These are phyloP conservation scores for Gymnopithys bicolor DNA, from an alignment of 2,797 vertebrate species.

Conservation along the genomic window DNA sequence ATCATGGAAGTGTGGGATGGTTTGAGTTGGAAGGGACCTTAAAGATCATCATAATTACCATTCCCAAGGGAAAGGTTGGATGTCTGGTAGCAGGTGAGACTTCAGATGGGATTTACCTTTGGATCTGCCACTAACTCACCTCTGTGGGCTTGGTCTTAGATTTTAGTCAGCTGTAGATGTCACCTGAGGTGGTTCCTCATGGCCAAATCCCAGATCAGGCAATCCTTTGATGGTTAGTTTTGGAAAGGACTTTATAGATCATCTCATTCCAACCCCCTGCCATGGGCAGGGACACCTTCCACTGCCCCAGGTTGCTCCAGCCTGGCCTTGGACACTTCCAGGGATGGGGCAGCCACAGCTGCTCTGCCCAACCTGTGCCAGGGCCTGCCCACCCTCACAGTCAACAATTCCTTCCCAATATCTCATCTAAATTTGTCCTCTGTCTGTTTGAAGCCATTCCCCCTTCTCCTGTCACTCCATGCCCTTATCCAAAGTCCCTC, in stretches of 20 bases:
- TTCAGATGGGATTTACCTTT: background rate
- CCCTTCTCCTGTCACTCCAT: background rate
- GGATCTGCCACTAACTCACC: background rate
- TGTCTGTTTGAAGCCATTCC: background rate
- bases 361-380: rapidly evolving
- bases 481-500: background rate
- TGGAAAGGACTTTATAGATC: background rate
- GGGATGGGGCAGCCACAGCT: background rate
- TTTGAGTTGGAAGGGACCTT: background rate
- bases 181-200: background rate
- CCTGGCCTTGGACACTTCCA: rapidly evolving
- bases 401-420: background rate
- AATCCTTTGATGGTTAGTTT: background rate
- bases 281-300: background rate
- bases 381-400: rapidly evolving
- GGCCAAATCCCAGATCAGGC: background rate
- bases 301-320: rapidly evolving
- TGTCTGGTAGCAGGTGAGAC: background rate
- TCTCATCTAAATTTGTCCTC: rapidly evolving
- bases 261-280: background rate
- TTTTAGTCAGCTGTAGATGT: background rate
- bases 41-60: background rate
- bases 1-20: rapidly evolving
- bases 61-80: background rate
- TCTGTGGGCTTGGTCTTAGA: background rate